Percentiles rank a stretch among this genome's conserved stretches.
These are phyloP conservation scores for Eulemur coronatus DNA, from an alignment of 2,797 vertebrate genomes.

Conservation along the genomic window DNA sequence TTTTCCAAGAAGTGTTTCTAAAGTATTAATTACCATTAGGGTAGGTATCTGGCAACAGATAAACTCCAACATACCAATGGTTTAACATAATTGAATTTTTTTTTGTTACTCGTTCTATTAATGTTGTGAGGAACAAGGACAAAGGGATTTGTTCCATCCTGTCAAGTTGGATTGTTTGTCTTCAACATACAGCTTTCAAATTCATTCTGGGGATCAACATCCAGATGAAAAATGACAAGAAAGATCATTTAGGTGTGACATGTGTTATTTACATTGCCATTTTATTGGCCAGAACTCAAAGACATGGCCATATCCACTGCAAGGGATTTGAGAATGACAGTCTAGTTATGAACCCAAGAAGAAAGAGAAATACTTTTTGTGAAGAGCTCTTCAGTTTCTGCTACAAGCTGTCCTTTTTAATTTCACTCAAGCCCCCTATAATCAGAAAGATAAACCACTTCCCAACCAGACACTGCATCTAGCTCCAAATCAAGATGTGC, in stretches of 20 bases:
- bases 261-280: background rate
- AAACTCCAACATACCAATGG: background rate
- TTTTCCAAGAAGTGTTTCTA: background rate
- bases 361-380: constrained; percentile 14
- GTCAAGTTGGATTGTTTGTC: background rate
- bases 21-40: background rate
- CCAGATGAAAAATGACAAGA: background rate
- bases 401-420: background rate
- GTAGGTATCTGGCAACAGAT: background rate
- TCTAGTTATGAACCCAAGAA: background rate
- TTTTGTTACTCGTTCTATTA: background rate
- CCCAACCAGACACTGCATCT: background rate
- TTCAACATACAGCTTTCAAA: background rate
- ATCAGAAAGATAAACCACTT: background rate
- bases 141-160: background rate
- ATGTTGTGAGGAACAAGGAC: background rate
- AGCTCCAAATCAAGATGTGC: background rate
- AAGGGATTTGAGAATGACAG: background rate
- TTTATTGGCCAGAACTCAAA: background rate
- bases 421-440: background rate
- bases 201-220: background rate
- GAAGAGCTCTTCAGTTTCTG: background rate
- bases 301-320: background rate
- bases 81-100: background rate
- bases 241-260: background rate